Evolutionary conservation across 1,140 invertebrate genomes (phyloP).

Genomic region (Hermetia illucens): DNA sequence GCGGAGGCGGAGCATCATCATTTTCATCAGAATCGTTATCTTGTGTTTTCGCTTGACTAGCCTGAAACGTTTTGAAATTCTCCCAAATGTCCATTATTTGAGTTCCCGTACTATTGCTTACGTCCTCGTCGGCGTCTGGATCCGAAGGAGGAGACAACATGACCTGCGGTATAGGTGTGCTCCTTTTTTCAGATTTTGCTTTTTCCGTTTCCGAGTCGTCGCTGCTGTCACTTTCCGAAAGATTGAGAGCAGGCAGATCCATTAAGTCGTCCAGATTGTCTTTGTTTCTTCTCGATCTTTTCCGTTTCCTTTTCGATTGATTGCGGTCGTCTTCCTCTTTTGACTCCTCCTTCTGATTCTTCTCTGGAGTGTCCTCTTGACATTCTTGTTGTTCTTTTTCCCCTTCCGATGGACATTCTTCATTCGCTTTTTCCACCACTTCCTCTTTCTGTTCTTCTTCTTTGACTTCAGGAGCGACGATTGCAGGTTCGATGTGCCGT

Average conservation of each 20-base stretch:
- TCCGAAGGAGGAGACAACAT: slow-evolving; percentile 22
- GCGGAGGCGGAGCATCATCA: slow-evolving; percentile 18
- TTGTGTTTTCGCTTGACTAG: slow-evolving; percentile 16
- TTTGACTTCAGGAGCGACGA: slow-evolving; percentile 4
- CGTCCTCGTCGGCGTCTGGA: slow-evolving; percentile 15
- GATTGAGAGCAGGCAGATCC: slow-evolving; percentile 63
- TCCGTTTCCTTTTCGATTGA: slow-evolving; percentile 43
- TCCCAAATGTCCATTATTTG: slow-evolving; percentile 63
- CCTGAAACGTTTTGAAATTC: slow-evolving; percentile 58
- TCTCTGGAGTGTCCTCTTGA: slow-evolving; percentile 21
- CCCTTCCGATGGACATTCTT: slow-evolving; percentile 5
- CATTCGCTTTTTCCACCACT: slow-evolving; percentile 15
- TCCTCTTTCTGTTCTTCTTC: slow-evolving; percentile 20
- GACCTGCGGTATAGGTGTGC: slow-evolving; percentile 15
- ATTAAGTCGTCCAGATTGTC: slow-evolving; percentile 37
- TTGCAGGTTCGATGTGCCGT: neutral
- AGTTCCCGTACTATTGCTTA: slow-evolving; percentile 11
- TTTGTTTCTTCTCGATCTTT: slow-evolving; percentile 42
- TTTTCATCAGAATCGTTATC: slow-evolving; percentile 4
- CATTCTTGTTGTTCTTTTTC: slow-evolving; percentile 8
- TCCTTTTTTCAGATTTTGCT: slow-evolving; percentile 14
- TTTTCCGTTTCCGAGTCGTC: slow-evolving; percentile 55
- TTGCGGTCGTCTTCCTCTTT: slow-evolving; percentile 20
- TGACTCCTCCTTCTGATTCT: slow-evolving; percentile 11
- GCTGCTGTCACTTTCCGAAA: slow-evolving; percentile 64